Evolutionary conservation across 2,888 invertebrate genomes (phyloP).

Genomic region (Sipha maydis): DNA sequence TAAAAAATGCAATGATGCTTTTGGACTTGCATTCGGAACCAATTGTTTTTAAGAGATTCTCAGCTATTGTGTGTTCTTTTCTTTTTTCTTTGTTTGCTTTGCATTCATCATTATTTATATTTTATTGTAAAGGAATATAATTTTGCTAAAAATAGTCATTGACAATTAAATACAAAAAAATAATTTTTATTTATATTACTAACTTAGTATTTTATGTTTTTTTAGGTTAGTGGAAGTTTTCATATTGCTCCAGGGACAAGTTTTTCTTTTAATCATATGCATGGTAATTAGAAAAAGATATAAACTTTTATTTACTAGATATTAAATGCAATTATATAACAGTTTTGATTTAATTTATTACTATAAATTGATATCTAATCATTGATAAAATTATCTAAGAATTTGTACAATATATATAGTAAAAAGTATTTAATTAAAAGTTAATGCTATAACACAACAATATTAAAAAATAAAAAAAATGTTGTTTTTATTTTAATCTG

Average conservation of each 20-base stretch:
- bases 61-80: no score
- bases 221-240: slow-evolving; percentile 90
- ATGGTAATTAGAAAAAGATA: slow-evolving; percentile 71
- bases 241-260: slow-evolving; percentile 97
- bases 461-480: no score
- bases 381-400: no score
- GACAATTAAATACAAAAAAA: background rate
- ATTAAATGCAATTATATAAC: slow-evolving; percentile 31
- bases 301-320: slow-evolving; percentile 20
- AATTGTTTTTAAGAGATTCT: no score
- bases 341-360: slow-evolving; percentile 3
- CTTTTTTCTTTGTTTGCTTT: no score
- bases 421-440: no score
- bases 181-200: slow-evolving; percentile 25
- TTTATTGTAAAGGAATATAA: slow-evolving; percentile 5
- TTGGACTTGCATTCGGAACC: no score
- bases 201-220: slow-evolving; percentile 63
- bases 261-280: slow-evolving; percentile 92
- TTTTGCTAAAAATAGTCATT: background rate
- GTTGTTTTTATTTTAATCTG: no score
- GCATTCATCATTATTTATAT: background rate
- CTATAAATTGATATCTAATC: no score
- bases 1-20: no score
- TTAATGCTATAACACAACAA: no score
- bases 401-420: no score